Percentiles rank a stretch among this genome's conserved stretches.
These are phyloP conservation scores for Microplitis mediator DNA, from an alignment of 1,140 invertebrate species.

Conservation along the genomic window DNA sequence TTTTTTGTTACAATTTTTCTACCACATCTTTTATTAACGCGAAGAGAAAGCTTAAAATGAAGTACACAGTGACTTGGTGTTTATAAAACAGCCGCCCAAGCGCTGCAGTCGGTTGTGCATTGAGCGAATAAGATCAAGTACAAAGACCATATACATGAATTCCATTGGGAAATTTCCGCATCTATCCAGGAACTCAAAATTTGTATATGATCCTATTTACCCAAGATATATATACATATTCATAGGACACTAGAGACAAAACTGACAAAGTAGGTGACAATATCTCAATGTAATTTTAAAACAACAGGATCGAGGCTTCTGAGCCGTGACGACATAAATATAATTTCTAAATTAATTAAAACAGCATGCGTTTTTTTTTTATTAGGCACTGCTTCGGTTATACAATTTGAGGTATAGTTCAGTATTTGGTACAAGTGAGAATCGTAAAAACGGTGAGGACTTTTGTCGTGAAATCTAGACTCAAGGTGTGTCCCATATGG, in stretches of 20 bases:
- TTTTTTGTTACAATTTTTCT: neutral
- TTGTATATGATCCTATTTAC: too few relatives aligned
- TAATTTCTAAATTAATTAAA: too few relatives aligned
- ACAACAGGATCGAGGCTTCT: neutral
- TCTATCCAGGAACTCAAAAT: slow-evolving; percentile 29
- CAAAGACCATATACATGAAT: slow-evolving; percentile 31
- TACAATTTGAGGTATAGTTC: neutral
- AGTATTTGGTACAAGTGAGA: neutral
- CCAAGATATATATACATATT: slow-evolving; percentile 30
- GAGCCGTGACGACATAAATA: too few relatives aligned
- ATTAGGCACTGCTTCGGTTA: neutral
- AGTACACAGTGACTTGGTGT: too few relatives aligned
- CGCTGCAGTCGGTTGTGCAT: too few relatives aligned
- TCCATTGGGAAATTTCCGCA: slow-evolving; percentile 51
- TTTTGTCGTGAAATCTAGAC: slow-evolving; percentile 9
- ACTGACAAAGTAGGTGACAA: slow-evolving; percentile 25
- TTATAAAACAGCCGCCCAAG: too few relatives aligned
- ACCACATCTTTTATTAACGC: slow-evolving; percentile 17
- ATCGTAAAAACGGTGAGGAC: neutral
- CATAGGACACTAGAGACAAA: slow-evolving; percentile 18
- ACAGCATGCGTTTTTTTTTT: too few relatives aligned
- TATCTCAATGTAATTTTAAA: too few relatives aligned
- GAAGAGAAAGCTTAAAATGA: too few relatives aligned
- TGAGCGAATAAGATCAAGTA: too few relatives aligned
- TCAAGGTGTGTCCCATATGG: slow-evolving; percentile 10